Conservation (phyloP, 2,113 vertebrate genomes). For the Zosterops pallidus region DNA sequence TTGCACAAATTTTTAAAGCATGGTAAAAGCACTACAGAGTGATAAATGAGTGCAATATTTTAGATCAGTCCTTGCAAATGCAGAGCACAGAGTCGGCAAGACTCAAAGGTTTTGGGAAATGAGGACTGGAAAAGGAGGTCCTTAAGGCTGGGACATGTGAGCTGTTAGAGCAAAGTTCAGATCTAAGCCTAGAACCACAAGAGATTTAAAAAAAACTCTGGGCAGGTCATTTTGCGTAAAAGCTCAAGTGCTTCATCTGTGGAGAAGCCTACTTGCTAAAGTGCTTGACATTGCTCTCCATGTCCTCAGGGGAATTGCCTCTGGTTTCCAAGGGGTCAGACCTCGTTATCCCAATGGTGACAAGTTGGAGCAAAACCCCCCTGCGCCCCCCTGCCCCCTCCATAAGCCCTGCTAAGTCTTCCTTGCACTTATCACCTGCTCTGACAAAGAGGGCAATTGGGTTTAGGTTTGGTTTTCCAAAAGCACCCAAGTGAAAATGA, state of each 20-base stretch:
- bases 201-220: background rate
- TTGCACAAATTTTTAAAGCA: conserved; percentile 66
- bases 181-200: background rate
- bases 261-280: background rate
- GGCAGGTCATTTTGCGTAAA: background rate
- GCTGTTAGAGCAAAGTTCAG: background rate
- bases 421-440: background rate
- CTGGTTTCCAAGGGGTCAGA: background rate
- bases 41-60: conserved; percentile 55
- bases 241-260: background rate
- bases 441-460: fast-evolving
- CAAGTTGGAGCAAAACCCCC: background rate
- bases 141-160: background rate
- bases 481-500: background rate
- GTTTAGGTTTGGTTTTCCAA: background rate
- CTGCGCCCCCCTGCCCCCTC: background rate
- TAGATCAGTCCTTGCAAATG: conserved; percentile 43
- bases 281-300: background rate
- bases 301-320: background rate
- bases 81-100: background rate
- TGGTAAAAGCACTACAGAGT: conserved; percentile 31
- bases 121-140: background rate
- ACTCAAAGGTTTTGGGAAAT: conserved; percentile 3
- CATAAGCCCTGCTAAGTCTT: background rate
- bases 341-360: background rate